A percentile compares a stretch with the other conserved stretches of the same genome.
phyloP scores from a whole-genome alignment of 2,113 vertebrate genomes.

The Proteles cristata region DNA sequence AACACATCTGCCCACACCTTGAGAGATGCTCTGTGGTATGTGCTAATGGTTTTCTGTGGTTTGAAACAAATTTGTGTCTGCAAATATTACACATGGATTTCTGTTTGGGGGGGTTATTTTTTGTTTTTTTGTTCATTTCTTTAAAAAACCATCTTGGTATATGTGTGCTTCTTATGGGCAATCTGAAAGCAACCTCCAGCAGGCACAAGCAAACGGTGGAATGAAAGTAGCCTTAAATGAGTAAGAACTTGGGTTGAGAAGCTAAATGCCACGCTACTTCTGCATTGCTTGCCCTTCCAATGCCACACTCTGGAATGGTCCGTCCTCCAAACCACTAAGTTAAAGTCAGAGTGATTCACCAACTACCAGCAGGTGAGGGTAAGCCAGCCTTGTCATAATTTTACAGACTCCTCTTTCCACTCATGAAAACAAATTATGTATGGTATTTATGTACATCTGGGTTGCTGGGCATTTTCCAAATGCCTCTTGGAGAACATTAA shows the following conservation, averaged over 20 bases:
- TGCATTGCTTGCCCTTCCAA: background rate
- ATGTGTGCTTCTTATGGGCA: background rate
- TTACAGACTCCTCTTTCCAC: constrained; percentile 52
- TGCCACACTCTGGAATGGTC: background rate
- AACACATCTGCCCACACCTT: background rate
- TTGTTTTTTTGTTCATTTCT: background rate
- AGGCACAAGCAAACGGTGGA: background rate
- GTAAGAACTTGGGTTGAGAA: background rate
- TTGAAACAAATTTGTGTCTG: constrained; percentile 3
- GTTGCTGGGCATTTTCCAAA: constrained; percentile 82
- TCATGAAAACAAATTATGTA: constrained; percentile 71
- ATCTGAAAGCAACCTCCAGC: background rate
- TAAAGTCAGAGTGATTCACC: constrained; percentile 50
- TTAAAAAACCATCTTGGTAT: constrained; percentile 2
- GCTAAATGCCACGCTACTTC: background rate
- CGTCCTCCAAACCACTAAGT: constrained; percentile 9
- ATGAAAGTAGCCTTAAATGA: background rate
- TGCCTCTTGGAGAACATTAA: constrained; percentile 82
- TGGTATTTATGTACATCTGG: constrained; percentile 76
- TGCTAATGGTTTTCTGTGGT: background rate
- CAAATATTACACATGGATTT: background rate
- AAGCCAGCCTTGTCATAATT: background rate
- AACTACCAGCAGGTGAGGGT: background rate
- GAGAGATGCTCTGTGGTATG: background rate
- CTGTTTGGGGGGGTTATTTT: background rate